Percentiles rank a stretch among this genome's conserved stretches.
phyloP scores from a whole-genome alignment of 2,888 invertebrate species.

The Flabesymbios commensalis region DNA sequence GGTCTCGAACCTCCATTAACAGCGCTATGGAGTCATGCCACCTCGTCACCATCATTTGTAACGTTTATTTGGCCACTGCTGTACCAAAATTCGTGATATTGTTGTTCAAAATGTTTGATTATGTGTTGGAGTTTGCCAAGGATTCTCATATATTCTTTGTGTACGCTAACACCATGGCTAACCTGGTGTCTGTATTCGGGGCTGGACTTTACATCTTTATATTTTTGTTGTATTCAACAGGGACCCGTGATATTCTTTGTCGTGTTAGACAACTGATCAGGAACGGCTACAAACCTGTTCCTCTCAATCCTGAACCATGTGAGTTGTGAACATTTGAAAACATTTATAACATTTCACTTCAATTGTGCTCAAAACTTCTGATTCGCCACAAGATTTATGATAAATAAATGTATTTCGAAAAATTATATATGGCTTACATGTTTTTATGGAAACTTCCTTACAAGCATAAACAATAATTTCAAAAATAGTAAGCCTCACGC shows the following conservation, averaged over 20 bases:
- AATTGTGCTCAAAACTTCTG: too few relatives aligned
- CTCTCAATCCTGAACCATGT: too few relatives aligned
- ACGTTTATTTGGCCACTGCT: constrained; percentile 26
- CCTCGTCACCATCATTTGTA: constrained; percentile 21
- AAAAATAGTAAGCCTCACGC: too few relatives aligned
- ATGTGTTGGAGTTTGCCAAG: constrained; percentile 11
- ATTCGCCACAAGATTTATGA: too few relatives aligned
- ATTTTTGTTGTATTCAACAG: constrained; percentile 3
- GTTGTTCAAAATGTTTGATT: constrained; percentile 27
- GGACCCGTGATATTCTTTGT: not conserved
- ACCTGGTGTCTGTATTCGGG: constrained; percentile 21
- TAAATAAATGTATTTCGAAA: too few relatives aligned
- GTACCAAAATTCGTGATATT: constrained; percentile 26
- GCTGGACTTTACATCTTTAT: constrained; percentile 14
- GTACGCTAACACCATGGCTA: constrained; percentile 28
- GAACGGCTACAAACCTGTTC: too few relatives aligned
- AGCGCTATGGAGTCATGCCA: constrained; percentile 14
- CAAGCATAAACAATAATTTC: too few relatives aligned
- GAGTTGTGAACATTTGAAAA: too few relatives aligned
- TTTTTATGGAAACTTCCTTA: too few relatives aligned
- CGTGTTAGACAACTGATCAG: too few relatives aligned
- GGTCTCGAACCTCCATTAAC: not conserved
- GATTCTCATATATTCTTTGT: constrained; percentile 21
- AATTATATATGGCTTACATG: too few relatives aligned
- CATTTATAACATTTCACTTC: too few relatives aligned